Evolutionary conservation across 2,797 vertebrate genomes (phyloP).

Genomic region (Triplophysa yarkandensis): DNA sequence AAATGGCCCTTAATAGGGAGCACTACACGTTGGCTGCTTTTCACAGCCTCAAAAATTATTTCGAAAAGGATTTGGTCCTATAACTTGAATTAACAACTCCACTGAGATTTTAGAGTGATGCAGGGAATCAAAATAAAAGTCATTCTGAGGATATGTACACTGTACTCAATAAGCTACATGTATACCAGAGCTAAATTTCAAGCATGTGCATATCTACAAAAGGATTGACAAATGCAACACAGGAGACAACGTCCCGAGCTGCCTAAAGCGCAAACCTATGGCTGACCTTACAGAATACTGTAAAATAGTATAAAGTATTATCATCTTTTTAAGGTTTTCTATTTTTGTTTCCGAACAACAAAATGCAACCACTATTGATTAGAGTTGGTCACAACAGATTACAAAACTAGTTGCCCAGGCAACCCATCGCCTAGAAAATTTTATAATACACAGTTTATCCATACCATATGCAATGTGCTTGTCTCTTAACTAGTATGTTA

Average conservation of each 20-base stretch:
- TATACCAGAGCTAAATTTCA: background rate
- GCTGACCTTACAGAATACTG: no score
- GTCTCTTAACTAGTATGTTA: background rate
- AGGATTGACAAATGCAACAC: conserved; percentile 33
- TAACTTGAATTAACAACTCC: background rate
- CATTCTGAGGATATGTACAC: background rate
- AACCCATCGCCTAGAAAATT: background rate
- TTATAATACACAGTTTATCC: conserved; percentile 44
- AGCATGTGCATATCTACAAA: background rate
- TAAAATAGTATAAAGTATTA: no score
- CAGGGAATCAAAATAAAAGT: background rate
- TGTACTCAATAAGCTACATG: background rate
- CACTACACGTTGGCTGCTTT: conserved; percentile 64
- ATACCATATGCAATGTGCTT: conserved; percentile 58
- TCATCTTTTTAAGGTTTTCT: no score
- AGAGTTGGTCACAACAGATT: background rate
- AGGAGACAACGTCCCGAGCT: background rate
- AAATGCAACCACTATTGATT: no score
- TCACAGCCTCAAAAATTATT: conserved; percentile 67
- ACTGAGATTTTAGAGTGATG: conserved; percentile 6
- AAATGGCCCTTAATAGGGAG: conserved; percentile 71
- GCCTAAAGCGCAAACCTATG: no score
- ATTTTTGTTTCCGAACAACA: no score
- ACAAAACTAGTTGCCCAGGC: background rate
- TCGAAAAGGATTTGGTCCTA: conserved; percentile 33